Conservation (phyloP, 2,797 vertebrate genomes). For the Orientallactaga sibirica region DNA sequence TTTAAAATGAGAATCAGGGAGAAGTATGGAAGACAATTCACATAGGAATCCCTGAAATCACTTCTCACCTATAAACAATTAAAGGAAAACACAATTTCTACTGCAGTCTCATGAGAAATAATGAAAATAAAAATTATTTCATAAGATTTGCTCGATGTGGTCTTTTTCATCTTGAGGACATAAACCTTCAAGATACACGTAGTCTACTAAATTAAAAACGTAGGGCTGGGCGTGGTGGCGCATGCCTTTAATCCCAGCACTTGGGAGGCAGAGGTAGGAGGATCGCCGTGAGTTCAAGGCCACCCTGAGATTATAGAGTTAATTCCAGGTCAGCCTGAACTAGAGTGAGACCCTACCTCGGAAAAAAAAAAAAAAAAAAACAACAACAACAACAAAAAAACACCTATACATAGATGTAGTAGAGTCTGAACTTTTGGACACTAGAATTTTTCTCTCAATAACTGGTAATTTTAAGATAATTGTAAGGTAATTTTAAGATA, state of each 20-base stretch:
- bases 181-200: not conserved
- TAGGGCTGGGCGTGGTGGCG: too few species aligned
- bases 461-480: not conserved
- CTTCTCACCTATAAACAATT: not conserved
- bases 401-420: not conserved
- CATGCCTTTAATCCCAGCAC: too few species aligned
- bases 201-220: conserved; percentile 17
- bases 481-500: not conserved
- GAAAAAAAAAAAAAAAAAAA: too few species aligned
- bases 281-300: too few species aligned
- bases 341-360: too few species aligned
- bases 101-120: not conserved
- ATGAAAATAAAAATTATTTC: conserved; percentile 41
- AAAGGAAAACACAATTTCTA: conserved; percentile 23
- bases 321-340: too few species aligned
- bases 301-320: too few species aligned
- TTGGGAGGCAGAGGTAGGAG: too few species aligned
- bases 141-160: not conserved
- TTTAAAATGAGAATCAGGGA: conserved; percentile 40
- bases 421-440: not conserved
- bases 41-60: not conserved
- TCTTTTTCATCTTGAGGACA: conserved; percentile 7
- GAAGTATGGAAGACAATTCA: not conserved
- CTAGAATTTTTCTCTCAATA: not conserved
- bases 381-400: too few species aligned